Base-by-base conservation (phyloP, 2,888 invertebrate genomes). In the Rotaria socialis region DNA sequence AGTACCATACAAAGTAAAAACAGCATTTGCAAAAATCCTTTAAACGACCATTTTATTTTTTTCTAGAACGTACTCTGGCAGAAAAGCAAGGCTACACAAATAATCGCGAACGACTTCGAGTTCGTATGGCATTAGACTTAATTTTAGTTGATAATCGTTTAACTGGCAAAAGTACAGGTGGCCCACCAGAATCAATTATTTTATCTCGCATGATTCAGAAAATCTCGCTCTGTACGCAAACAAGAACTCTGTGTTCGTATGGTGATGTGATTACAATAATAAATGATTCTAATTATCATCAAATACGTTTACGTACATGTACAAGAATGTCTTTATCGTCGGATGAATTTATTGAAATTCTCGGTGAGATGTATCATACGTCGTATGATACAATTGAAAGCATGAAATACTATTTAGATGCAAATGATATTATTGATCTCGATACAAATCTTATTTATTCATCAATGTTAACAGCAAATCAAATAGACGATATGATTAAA, bases 341-440 rank as follows among this genome's bases (percentile, higher is more conserved):
- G 0, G 80, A 80, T 80, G 80, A 80, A 47, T 80, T n/a, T n/a
- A 80, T 80, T 80, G 80, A 80, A 47, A 80, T 80, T 47, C 10
- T 80, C 2, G 80, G 80, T 80, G 80, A 80, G 47, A 80, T 80
- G 47, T 80, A 80, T 80, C 10, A 24, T n/a, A n/a, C 47, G 47
- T 24, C 24, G 19, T 47, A 47, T n/a, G 43, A 43, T 41, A 80
- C 47, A 47, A 80, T 80, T 43, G 80, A 80, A 47, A 80, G 10
- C 10, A 4, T 80, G 47, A 43, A 43, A 80, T 80, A 47, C 47
- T 80, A 80, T 80, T 47, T 80, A 47, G 80, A 80, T 47, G 80
- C 80, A 80, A 24, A n/a, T 47, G 80, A 80, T n/a, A n/a, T 80
- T 47, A 47, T 80, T 43, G 47, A 80, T 47, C 24, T 47, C 2